Evolutionary conservation across 2,888 invertebrate species (phyloP).

Genomic region (Synanthedon myopaeformis): DNA sequence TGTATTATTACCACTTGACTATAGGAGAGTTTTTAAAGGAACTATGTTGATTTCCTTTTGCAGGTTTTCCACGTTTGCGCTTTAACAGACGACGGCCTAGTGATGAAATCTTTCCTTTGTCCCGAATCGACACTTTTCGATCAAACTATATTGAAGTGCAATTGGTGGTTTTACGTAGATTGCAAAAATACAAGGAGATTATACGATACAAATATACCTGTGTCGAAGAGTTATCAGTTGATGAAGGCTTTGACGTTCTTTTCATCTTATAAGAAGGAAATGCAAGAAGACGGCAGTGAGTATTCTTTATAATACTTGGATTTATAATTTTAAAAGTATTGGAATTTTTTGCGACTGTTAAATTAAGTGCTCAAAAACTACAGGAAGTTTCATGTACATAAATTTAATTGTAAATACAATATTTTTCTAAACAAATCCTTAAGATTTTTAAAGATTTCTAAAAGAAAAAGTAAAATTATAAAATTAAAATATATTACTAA

Average conservation of each 20-base stretch:
- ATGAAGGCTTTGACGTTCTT: conserved; percentile 93
- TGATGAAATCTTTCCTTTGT: conserved; percentile 92
- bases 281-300: conserved; percentile 34
- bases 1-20: too few species aligned
- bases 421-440: too few species aligned
- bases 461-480: too few species aligned
- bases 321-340: too few species aligned
- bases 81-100: conserved; percentile 86
- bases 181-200: conserved; percentile 83
- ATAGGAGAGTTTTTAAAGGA: too few species aligned
- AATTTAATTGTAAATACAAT: too few species aligned
- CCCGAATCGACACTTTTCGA: conserved; percentile 93
- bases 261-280: conserved; percentile 83
- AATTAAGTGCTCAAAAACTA: too few species aligned
- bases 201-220: conserved; percentile 90
- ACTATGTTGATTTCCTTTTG: not conserved
- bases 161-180: conserved; percentile 95
- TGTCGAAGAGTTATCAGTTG: conserved; percentile 90
- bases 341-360: too few species aligned
- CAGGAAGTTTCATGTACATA: too few species aligned
- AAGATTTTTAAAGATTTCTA: too few species aligned
- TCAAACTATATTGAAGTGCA: conserved; percentile 90
- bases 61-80: conserved; percentile 94
- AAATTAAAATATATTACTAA: too few species aligned
- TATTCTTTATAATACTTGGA: not conserved